A percentile compares a stretch with the other conserved stretches of the same genome.
phyloP scores from a whole-genome alignment of 2,797 vertebrate genomes.

The Intellagama lesueurii region DNA sequence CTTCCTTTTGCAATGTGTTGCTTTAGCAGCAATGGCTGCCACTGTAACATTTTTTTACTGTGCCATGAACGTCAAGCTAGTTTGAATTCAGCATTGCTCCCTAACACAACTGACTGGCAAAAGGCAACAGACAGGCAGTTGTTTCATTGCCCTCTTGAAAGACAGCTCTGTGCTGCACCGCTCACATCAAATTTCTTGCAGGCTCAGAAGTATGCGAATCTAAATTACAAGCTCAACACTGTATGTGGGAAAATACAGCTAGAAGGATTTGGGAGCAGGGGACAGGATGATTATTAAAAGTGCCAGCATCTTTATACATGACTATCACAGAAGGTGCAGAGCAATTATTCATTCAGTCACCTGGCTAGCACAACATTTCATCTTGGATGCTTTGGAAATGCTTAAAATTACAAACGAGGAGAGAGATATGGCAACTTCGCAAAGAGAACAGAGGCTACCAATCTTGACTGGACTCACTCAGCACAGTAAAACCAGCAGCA shows the following conservation, averaged over 20 bases:
- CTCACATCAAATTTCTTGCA: slow-evolving; percentile 23
- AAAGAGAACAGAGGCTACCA: not conserved
- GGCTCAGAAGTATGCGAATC: slow-evolving; percentile 46
- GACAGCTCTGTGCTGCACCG: not conserved
- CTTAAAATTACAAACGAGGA: not conserved
- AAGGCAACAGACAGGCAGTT: slow-evolving; percentile 41
- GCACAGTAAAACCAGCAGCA: not conserved
- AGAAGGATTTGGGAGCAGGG: slow-evolving; percentile 30
- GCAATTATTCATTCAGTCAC: slow-evolving; percentile 1
- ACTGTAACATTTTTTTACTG: fast-evolving
- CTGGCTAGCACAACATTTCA: not conserved
- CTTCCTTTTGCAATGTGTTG: fast-evolving
- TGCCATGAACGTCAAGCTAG: not conserved
- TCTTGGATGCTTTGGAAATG: slow-evolving; percentile 9
- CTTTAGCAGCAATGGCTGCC: fast-evolving
- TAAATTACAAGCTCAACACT: slow-evolving; percentile 42
- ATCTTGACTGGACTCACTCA: not conserved
- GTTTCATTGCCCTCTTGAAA: slow-evolving; percentile 47
- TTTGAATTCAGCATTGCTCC: not conserved
- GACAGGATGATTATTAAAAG: slow-evolving; percentile 39
- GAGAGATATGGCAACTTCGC: not conserved
- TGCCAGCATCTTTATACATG: slow-evolving; percentile 41
- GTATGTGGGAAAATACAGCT: slow-evolving; percentile 17
- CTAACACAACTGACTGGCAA: not conserved
- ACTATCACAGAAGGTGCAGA: slow-evolving; percentile 9